These are phyloP conservation scores for Enteromius paludinosus DNA, from an alignment of 2,797 vertebrate genomes.

Conservation along the genomic window DNA sequence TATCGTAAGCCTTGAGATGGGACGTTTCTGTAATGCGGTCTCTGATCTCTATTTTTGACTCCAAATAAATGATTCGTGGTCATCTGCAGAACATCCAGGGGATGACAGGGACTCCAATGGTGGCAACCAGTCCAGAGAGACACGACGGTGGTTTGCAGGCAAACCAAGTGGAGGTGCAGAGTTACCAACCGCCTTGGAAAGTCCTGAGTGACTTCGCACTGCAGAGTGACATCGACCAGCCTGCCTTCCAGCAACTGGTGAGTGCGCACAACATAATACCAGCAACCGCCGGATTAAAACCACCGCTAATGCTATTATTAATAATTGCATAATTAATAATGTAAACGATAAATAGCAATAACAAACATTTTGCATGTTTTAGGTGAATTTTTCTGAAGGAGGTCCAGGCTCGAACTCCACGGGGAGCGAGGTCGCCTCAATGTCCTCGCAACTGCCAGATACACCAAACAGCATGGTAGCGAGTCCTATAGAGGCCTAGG, in stretches of 20 bases:
- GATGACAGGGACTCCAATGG: constrained; percentile 93
- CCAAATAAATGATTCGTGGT: constrained; percentile 4
- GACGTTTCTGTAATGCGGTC: neutral
- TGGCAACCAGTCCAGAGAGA: constrained; percentile 93
- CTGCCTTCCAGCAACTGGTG: constrained; percentile 96
- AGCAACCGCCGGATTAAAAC: neutral
- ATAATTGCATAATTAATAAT: neutral
- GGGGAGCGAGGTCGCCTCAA: constrained; percentile 97
- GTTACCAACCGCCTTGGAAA: constrained; percentile 96
- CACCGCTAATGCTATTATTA: neutral
- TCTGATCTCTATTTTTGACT: neutral
- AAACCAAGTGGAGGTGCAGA: constrained; percentile 94
- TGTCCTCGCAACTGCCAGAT: constrained; percentile 98
- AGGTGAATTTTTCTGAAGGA: constrained; percentile 98
- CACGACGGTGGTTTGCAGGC: constrained; percentile 92
- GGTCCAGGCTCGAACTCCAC: constrained; percentile 97
- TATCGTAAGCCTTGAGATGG: neutral
- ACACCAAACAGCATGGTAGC: constrained; percentile 99
- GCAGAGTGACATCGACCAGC: constrained; percentile 95
- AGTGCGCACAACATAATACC: constrained; percentile 53
- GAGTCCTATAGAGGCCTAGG: constrained; percentile 97
- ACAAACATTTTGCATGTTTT: constrained; percentile 33
- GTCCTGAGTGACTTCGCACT: constrained; percentile 94
- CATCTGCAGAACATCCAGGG: constrained; percentile 90
- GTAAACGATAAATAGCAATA: constrained; percentile 4